These are phyloP conservation scores for Oasisia sp. DNA, from an alignment of 2,888 invertebrate genomes.

Conservation along the genomic window DNA sequence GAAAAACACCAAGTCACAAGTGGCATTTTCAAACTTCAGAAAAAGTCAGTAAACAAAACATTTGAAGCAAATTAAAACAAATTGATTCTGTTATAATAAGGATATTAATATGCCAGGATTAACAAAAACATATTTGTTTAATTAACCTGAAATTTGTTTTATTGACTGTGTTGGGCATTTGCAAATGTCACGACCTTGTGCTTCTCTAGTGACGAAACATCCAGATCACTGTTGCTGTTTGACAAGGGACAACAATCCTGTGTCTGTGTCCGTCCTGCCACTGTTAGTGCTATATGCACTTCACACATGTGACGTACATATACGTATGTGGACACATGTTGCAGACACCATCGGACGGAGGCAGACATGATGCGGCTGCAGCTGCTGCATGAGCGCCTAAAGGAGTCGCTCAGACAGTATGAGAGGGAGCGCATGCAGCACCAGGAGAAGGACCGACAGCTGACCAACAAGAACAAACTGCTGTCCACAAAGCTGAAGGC, in stretches of 20 bases:
- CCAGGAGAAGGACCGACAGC: conserved; percentile 57
- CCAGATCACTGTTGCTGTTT: neutral
- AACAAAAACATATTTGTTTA: no score
- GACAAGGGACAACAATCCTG: neutral
- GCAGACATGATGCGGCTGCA: conserved; percentile 54
- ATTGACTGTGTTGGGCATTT: no score
- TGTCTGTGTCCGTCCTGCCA: neutral
- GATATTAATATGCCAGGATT: no score
- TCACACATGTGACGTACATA: neutral
- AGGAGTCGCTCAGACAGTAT: conserved; percentile 45
- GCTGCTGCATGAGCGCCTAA: conserved; percentile 46
- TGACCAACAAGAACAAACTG: conserved; percentile 49
- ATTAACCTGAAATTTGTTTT: no score
- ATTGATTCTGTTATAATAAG: no score
- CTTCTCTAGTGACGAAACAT: no score
- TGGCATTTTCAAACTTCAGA: no score
- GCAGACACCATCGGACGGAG: conserved; percentile 49
- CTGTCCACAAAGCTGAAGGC: conserved; percentile 50
- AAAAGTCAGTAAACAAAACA: no score
- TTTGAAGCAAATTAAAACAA: no score
- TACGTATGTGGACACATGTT: neutral
- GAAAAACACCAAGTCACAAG: no score
- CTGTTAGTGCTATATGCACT: neutral
- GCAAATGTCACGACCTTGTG: no score
- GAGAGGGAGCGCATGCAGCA: conserved; percentile 37